A percentile compares a stretch with the other conserved stretches of the same genome.
Evolutionary conservation across 30 jellyfish, hydroid and myxozoan species (phyloP).

Genomic region (Aurelia aurita complex sp. Pacific): DNA sequence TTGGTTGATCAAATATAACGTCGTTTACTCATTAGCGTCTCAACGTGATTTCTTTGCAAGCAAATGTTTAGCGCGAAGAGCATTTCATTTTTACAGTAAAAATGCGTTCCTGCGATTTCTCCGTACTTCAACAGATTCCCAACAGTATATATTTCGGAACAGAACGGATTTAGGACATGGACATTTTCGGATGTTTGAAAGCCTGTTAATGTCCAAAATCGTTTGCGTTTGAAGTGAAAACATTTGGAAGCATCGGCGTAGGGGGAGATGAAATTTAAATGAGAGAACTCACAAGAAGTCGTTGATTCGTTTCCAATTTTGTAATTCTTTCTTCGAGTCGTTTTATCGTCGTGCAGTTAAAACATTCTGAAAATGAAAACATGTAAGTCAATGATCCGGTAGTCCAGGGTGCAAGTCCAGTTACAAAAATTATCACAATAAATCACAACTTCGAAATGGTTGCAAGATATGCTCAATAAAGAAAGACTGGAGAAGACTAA

Average conservation of each 20-base stretch:
- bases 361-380: slow-evolving; percentile 53
- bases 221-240: neutral
- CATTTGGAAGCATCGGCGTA: neutral
- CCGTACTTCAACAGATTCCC: no score
- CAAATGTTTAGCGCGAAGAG: no score
- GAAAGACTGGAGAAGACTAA: neutral
- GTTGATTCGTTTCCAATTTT: slow-evolving; percentile 44
- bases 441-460: neutral
- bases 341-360: slow-evolving; percentile 57
- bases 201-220: neutral
- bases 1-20: no score
- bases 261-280: no score
- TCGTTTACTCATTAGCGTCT: no score
- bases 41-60: no score
- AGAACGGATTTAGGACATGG: no score
- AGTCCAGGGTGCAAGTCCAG: neutral
- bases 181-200: no score
- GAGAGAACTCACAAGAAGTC: slow-evolving; percentile 27
- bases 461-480: neutral
- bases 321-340: slow-evolving; percentile 31
- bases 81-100: no score
- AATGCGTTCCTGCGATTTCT: no score
- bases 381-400: neutral
- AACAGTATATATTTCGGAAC: no score
- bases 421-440: neutral